Evolutionary conservation across 2,797 vertebrate genomes (phyloP).

Genomic region (Anisognathus igniventris): DNA sequence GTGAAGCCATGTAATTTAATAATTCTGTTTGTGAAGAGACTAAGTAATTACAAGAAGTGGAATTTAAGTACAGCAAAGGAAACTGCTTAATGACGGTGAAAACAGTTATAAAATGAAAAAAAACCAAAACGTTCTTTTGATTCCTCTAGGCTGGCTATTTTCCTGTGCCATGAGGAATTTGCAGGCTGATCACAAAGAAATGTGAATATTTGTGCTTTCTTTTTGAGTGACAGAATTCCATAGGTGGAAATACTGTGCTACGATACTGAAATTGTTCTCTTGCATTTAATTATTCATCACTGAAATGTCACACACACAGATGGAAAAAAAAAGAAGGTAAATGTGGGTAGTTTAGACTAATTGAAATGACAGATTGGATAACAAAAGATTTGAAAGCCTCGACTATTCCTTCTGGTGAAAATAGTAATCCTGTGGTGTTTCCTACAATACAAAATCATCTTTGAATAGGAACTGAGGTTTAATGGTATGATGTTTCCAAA

Average conservation of each 20-base stretch:
- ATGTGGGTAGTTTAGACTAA: not conserved
- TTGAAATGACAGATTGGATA: not conserved
- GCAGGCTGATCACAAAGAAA: not conserved
- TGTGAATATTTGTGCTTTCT: constrained; percentile 43
- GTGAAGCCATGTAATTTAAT: constrained; percentile 35
- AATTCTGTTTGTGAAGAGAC: constrained; percentile 39
- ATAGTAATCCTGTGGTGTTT: not conserved
- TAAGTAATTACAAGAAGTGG: constrained; percentile 43
- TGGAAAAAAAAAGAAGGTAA: not conserved
- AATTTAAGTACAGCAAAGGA: constrained; percentile 49
- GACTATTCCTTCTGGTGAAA: not conserved
- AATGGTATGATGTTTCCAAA: not conserved
- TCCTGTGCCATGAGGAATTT: constrained; percentile 9
- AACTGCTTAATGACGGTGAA: not conserved
- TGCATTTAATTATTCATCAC: not conserved
- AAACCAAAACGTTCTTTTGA: not conserved
- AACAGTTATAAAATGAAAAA: constrained; percentile 26
- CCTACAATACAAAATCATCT: not conserved
- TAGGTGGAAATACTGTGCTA: not conserved
- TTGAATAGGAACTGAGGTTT: not conserved
- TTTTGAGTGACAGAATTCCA: constrained; percentile 9
- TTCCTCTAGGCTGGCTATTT: not conserved
- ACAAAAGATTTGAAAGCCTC: not conserved
- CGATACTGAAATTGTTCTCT: not conserved
- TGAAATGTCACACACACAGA: not conserved